Conservation (phyloP, 2,797 vertebrate genomes). For the Danio jaintianensis region DNA sequence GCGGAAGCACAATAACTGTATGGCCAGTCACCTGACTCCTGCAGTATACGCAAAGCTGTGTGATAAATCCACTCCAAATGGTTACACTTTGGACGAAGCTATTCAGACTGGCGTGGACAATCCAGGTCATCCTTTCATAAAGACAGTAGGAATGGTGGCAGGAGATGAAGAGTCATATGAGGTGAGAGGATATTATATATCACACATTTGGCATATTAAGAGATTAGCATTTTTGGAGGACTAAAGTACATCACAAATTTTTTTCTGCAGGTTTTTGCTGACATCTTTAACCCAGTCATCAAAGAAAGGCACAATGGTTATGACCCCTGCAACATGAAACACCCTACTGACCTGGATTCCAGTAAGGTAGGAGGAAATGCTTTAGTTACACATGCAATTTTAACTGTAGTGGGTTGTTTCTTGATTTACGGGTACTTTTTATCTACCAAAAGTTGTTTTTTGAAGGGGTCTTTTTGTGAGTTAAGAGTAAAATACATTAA, state of each 20-base stretch:
- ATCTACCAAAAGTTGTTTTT: background rate
- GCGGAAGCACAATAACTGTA: conserved; percentile 98
- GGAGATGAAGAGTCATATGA: conserved; percentile 96
- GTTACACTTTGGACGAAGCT: conserved; percentile 92
- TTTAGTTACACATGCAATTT: background rate
- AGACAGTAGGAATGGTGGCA: conserved; percentile 84
- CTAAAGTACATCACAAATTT: background rate
- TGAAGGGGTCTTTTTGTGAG: background rate
- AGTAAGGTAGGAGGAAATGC: conserved; percentile 81
- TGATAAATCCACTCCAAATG: conserved; percentile 89
- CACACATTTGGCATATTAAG: background rate
- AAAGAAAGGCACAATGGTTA: conserved; percentile 97
- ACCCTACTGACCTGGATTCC: conserved; percentile 90
- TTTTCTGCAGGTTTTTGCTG: conserved; percentile 87
- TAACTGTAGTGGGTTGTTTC: no score
- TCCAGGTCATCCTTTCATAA: conserved; percentile 97
- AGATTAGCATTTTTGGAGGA: background rate
- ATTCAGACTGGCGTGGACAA: conserved; percentile 99
- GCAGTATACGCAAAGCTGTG: conserved; percentile 90
- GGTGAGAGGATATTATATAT: conserved; percentile 76
- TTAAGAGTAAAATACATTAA: background rate
- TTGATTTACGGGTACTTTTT: background rate
- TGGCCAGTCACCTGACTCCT: conserved; percentile 93
- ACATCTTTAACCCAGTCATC: conserved; percentile 90
- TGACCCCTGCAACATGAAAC: conserved; percentile 89